Conservation (phyloP, 2,797 vertebrate species). For the Characodon lateralis region DNA sequence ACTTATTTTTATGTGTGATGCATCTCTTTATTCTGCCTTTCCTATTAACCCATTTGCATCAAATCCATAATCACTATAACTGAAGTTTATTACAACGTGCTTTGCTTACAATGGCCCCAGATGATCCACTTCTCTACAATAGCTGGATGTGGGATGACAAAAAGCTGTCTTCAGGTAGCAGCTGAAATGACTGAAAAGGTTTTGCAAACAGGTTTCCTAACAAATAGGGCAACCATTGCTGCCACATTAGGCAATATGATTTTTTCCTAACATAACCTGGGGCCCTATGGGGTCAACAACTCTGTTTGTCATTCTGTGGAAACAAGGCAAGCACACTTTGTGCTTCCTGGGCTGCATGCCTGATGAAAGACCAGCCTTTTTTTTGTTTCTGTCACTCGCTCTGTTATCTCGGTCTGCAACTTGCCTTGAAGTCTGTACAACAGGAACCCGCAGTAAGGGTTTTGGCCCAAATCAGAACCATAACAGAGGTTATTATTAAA, state of each 20-base stretch:
- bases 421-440: conserved; percentile 29
- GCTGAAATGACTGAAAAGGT: not conserved
- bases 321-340: conserved; percentile 13
- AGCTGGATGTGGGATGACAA: not conserved
- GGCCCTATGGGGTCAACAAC: not conserved
- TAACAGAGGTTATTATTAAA: conserved; percentile 5
- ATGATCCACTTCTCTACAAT: conserved; percentile 4
- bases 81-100: conserved; percentile 15
- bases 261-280: conserved; percentile 3
- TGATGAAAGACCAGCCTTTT: conserved; percentile 25
- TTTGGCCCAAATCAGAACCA: not conserved
- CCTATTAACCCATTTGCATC: conserved; percentile 7
- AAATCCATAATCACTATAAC: conserved; percentile 15
- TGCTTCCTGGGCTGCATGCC: conserved; percentile 18
- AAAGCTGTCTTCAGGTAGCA: not conserved
- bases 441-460: conserved; percentile 20
- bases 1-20: conserved; percentile 6
- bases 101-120: not conserved
- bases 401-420: conserved; percentile 4
- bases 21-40: conserved; percentile 4
- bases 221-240: conserved; percentile 12
- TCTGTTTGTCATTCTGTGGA: conserved; percentile 11
- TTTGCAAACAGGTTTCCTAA: not conserved
- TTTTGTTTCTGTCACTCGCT: conserved; percentile 14
- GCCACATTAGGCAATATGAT: not conserved